These are phyloP conservation scores for Heliconius nattereri DNA, from an alignment of 1,140 invertebrate species.

Conservation along the genomic window DNA sequence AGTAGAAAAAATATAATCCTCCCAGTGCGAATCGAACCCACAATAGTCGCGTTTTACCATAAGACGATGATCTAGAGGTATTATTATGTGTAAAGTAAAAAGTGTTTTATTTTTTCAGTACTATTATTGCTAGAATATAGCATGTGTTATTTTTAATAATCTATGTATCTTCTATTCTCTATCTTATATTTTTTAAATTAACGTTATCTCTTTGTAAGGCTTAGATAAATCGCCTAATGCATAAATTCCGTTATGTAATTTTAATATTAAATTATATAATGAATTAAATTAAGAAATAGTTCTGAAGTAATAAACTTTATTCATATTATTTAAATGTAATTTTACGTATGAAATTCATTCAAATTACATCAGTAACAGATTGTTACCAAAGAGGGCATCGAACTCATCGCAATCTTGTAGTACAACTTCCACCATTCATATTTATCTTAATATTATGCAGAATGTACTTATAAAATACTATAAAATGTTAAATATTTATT, in stretches of 20 bases:
- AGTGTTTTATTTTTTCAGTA: too few species aligned
- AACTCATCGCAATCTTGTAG: constrained; percentile 21
- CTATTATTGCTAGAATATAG: too few species aligned
- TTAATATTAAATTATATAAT: constrained; percentile 13
- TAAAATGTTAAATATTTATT: neutral
- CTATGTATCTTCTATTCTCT: constrained; percentile 1
- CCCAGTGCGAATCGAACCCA: too few species aligned
- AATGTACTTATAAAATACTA: neutral
- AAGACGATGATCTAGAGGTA: neutral
- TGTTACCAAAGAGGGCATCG: constrained; percentile 17
- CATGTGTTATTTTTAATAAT: neutral
- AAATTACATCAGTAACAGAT: constrained; percentile 20
- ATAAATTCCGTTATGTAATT: neutral
- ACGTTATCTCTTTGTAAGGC: neutral
- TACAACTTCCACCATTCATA: constrained; percentile 22
- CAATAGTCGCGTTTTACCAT: too few species aligned
- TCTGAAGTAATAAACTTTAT: neutral
- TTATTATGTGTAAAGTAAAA: neutral
- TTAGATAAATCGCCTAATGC: neutral
- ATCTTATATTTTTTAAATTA: constrained; percentile 2
- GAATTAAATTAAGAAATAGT: constrained; percentile 11
- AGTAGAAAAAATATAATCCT: too few species aligned
- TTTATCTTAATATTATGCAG: constrained; percentile 16
- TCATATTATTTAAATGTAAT: constrained; percentile 9
- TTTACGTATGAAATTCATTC: constrained; percentile 6